Percentiles rank a stretch among this genome's conserved stretches.
These are phyloP conservation scores for Patiria miniata DNA, from an alignment of 35 echinoderm and acorn worm species.

Conservation along the genomic window DNA sequence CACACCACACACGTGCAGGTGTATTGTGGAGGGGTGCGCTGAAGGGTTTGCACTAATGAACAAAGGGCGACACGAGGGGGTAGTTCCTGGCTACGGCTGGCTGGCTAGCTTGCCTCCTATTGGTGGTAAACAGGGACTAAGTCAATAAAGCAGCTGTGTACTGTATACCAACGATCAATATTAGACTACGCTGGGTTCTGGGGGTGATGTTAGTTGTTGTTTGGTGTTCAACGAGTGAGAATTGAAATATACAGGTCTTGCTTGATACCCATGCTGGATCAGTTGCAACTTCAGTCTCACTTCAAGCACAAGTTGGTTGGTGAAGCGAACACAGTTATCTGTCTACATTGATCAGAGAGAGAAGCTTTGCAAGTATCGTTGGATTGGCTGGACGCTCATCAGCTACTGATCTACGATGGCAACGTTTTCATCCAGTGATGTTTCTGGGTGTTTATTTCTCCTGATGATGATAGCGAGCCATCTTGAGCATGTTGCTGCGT, in stretches of 20 bases:
- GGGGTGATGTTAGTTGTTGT: constrained; percentile 13
- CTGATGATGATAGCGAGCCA: constrained; percentile 38
- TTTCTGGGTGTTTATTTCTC: neutral
- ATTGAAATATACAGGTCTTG: neutral
- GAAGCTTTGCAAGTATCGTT: too few relatives aligned
- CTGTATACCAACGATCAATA: constrained; percentile 4
- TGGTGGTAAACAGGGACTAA: constrained; percentile 32
- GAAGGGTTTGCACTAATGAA: neutral
- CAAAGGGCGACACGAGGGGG: constrained; percentile 10
- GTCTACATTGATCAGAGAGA: too few relatives aligned
- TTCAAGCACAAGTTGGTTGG: too few relatives aligned
- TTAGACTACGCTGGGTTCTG: neutral
- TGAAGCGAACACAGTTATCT: neutral
- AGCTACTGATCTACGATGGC: neutral
- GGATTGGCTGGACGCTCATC: too few relatives aligned
- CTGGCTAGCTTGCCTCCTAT: neutral
- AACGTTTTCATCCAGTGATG: neutral
- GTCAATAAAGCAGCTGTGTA: constrained; percentile 32
- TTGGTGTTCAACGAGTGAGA: neutral
- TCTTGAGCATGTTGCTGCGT: constrained; percentile 51
- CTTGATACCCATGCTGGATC: neutral
- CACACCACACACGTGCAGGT: neutral
- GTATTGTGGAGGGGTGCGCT: neutral
- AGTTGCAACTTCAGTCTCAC: too few relatives aligned
- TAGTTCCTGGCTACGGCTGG: neutral